Conservation (phyloP, 2,113 vertebrate genomes). For the Thymallus thymallus region DNA sequence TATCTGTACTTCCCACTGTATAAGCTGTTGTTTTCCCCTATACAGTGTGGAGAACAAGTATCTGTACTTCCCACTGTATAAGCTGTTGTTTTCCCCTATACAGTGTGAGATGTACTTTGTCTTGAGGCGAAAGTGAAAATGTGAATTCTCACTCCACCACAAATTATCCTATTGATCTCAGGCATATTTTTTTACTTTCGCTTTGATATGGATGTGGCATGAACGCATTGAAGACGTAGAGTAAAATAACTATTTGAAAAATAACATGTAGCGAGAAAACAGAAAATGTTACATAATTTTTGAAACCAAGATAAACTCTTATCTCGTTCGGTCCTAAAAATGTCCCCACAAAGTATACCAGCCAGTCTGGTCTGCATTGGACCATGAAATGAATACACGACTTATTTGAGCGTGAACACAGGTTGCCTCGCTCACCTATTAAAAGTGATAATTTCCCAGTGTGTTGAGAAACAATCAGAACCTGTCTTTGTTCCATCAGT, state of each 20-base stretch:
- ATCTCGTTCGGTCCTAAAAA: neutral
- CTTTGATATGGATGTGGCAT: neutral
- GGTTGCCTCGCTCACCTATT: neutral
- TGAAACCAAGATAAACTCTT: neutral
- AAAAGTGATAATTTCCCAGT: neutral
- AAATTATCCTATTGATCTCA: neutral
- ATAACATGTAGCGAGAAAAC: neutral
- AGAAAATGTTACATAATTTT: neutral
- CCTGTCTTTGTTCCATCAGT: constrained; percentile 25
- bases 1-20: no score
- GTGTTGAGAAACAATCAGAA: constrained; percentile 3
- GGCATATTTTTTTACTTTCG: neutral
- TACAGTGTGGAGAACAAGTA: no score
- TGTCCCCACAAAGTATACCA: neutral
- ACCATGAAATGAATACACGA: neutral
- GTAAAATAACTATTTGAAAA: neutral
- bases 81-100: no score
- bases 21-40: no score
- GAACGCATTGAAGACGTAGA: neutral
- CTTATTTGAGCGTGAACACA: neutral
- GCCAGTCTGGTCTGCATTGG: neutral
- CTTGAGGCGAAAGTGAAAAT: no score
- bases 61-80: no score
- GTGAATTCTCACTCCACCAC: neutral
- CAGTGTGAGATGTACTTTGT: no score